Conservation (phyloP, 2,888 invertebrate species). For the Chrysopilus asiliformis region DNA sequence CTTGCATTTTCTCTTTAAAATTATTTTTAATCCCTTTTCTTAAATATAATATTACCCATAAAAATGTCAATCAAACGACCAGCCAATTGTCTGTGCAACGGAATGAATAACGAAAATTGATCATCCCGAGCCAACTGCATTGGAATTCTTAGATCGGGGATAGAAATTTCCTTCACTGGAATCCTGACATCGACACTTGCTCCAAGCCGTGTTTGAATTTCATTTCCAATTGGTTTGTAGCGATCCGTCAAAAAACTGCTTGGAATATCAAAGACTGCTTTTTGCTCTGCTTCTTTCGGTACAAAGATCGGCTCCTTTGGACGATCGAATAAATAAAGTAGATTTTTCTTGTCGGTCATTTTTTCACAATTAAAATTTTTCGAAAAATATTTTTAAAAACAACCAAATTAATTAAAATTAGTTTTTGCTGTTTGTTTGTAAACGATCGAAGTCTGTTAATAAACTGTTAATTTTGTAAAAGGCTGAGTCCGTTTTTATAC, state of each 20-base stretch:
- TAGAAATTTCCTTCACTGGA: slow-evolving; percentile 44
- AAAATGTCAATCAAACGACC: slow-evolving; percentile 54
- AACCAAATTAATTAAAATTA: too few species aligned
- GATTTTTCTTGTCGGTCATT: slow-evolving; percentile 21
- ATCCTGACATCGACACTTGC: slow-evolving; percentile 39
- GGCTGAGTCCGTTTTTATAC: too few species aligned
- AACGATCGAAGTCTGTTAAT: too few species aligned
- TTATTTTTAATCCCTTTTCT: too few species aligned
- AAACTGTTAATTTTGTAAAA: too few species aligned
- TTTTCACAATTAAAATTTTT: too few species aligned
- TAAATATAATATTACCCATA: slow-evolving; percentile 49
- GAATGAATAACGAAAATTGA: slow-evolving; percentile 59
- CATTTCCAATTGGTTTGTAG: slow-evolving; percentile 35
- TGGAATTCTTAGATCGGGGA: slow-evolving; percentile 49
- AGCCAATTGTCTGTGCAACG: slow-evolving; percentile 56
- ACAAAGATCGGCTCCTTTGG: slow-evolving; percentile 33
- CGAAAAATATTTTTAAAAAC: too few species aligned
- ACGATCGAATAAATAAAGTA: slow-evolving; percentile 29
- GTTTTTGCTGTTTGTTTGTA: too few species aligned
- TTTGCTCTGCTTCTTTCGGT: slow-evolving; percentile 32
- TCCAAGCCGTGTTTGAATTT: slow-evolving; percentile 46
- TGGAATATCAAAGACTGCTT: slow-evolving; percentile 28
- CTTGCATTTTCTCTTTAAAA: too few species aligned
- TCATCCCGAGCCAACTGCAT: slow-evolving; percentile 45
- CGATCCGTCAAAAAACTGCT: slow-evolving; percentile 27